A percentile compares a stretch with the other conserved stretches of the same genome.
Conservation (phyloP, 2,113 vertebrate species). For the Macroglossus sobrinus region DNA sequence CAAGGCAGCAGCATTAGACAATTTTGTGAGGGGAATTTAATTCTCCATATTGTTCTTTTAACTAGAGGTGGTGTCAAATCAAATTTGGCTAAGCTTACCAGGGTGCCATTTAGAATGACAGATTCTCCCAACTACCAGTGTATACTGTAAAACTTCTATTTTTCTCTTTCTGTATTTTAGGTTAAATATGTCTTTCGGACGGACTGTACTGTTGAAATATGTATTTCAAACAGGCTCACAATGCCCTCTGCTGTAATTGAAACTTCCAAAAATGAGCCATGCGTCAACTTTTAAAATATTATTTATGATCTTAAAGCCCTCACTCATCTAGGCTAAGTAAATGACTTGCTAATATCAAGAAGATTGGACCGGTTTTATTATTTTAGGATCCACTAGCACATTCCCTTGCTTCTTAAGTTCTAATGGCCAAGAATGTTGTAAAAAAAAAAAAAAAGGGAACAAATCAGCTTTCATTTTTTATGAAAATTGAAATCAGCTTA, state of each 20-base stretch:
- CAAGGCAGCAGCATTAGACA: constrained; percentile 65
- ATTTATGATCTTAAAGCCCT: constrained; percentile 56
- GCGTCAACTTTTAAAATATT: constrained; percentile 45
- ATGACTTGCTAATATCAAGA: not conserved
- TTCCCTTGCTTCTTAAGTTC: not conserved
- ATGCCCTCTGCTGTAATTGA: not conserved
- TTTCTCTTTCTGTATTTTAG: constrained; percentile 32
- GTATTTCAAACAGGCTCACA: not conserved
- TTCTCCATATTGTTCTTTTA: constrained; percentile 78
- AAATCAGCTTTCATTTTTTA: constrained; percentile 36
- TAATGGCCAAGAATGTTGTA: not conserved
- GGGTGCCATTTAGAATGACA: constrained; percentile 72
- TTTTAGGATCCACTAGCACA: constrained; percentile 33
- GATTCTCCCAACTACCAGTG: constrained; percentile 45
- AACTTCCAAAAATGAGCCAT: constrained; percentile 56
- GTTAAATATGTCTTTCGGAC: constrained; percentile 12
- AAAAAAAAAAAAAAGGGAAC: not conserved
- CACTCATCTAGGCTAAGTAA: not conserved
- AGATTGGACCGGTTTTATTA: constrained; percentile 9
- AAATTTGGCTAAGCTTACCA: constrained; percentile 80
- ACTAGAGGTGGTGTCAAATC: constrained; percentile 78
- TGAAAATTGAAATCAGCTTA: constrained; percentile 37
- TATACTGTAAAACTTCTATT: constrained; percentile 50
- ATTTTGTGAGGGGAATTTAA: constrained; percentile 75
- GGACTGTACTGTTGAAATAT: not conserved